Evolutionary conservation across 2,113 vertebrate genomes (phyloP).

Genomic region (Cryptomyrus ogoouensis): DNA sequence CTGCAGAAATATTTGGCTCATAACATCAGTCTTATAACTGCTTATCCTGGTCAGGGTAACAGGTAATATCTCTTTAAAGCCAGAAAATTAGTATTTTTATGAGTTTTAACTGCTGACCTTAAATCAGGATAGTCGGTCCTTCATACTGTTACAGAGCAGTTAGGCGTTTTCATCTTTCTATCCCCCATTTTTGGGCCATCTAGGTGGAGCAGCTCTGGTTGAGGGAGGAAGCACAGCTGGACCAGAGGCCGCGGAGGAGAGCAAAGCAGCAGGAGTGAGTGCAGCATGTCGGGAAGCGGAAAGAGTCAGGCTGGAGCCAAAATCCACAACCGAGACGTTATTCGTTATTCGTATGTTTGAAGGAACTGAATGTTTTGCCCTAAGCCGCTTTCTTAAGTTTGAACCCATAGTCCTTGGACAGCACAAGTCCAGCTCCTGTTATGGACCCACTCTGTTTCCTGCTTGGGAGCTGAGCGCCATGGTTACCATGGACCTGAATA

Average conservation of each 20-base stretch:
- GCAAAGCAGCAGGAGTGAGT: background rate
- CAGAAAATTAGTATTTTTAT: background rate
- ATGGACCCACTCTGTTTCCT: background rate
- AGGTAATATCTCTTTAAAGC: background rate
- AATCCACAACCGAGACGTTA: background rate
- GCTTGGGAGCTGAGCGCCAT: background rate
- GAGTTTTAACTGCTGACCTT: background rate
- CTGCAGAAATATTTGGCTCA: background rate
- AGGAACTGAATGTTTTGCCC: background rate
- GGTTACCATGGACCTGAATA: background rate
- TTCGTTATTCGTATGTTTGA: background rate
- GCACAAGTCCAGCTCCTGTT: background rate
- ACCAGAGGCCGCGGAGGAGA: background rate
- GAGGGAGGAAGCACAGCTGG: background rate
- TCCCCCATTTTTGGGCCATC: background rate
- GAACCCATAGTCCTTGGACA: background rate
- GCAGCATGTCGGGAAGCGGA: background rate
- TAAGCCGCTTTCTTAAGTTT: background rate
- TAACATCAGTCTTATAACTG: background rate
- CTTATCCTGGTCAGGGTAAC: background rate
- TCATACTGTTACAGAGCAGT: background rate
- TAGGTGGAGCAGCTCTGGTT: background rate
- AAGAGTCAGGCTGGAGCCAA: background rate
- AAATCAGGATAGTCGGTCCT: background rate
- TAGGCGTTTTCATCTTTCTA: background rate